phyloP scores from a whole-genome alignment of 2,113 vertebrate species.

The Centropristis striata region DNA sequence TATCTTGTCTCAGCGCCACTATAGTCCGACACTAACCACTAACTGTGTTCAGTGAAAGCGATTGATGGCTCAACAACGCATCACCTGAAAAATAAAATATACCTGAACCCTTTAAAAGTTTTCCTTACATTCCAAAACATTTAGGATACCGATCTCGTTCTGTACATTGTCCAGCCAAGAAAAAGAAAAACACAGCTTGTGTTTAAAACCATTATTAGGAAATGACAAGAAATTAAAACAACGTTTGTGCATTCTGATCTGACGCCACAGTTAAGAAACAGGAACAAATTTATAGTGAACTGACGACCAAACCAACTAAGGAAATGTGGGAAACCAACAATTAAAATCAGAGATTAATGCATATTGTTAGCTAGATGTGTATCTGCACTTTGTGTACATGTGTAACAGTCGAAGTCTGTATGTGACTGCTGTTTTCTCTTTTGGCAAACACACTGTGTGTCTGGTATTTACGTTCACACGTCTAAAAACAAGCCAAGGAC shows the following conservation, averaged over 20 bases:
- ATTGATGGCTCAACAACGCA: neutral
- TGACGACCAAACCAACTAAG: neutral
- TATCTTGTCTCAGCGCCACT: neutral
- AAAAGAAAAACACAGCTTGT: neutral
- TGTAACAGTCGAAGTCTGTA: neutral
- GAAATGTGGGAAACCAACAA: neutral
- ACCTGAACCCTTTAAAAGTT: neutral
- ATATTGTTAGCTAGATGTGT: neutral
- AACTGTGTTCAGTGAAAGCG: neutral
- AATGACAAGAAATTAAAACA: neutral
- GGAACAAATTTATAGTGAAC: neutral
- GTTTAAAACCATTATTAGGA: neutral
- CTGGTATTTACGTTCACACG: neutral
- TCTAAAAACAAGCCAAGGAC: slow-evolving; percentile 27
- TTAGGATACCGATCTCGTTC: slow-evolving; percentile 11
- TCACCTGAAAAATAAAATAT: slow-evolving; percentile 8
- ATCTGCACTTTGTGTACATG: neutral
- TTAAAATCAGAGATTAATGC: slow-evolving; percentile 13
- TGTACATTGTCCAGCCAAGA: slow-evolving; percentile 8
- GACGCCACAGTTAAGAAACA: neutral
- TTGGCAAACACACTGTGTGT: neutral
- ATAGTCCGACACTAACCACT: neutral
- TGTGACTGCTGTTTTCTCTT: neutral
- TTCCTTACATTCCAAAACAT: slow-evolving; percentile 23
- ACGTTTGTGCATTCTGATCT: neutral